A percentile compares a stretch with the other conserved stretches of the same genome.
These are phyloP conservation scores for Distichodus sexfasciatus DNA, from an alignment of 2,797 vertebrate species.

Conservation along the genomic window DNA sequence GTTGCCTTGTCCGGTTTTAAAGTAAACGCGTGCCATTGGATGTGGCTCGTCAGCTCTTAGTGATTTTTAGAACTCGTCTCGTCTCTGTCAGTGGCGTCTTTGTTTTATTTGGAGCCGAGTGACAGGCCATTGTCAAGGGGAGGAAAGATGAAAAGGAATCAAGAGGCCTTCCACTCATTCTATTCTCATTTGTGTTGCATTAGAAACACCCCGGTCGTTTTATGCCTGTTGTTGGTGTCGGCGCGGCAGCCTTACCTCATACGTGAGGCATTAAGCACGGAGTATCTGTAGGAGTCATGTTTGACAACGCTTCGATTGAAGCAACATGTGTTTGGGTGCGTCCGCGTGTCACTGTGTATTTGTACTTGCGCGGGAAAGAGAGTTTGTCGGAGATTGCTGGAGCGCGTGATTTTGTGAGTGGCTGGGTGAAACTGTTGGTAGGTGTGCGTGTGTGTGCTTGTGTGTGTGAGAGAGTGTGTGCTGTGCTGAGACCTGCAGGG, in stretches of 20 bases:
- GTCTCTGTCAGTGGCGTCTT: conserved; percentile 57
- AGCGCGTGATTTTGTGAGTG: background rate
- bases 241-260: conserved; percentile 69
- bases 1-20: conserved; percentile 64
- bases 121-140: conserved; percentile 56
- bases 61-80: conserved; percentile 53
- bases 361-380: background rate
- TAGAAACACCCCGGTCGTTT: conserved; percentile 62
- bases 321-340: conserved; percentile 54
- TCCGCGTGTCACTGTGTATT: conserved; percentile 23
- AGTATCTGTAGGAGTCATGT: conserved; percentile 41
- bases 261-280: conserved; percentile 54
- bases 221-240: conserved; percentile 60
- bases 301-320: conserved; percentile 48
- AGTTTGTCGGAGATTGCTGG: background rate
- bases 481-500: conserved; percentile 38
- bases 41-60: conserved; percentile 64
- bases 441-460: conserved; percentile 17
- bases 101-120: conserved; percentile 61
- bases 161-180: conserved; percentile 53
- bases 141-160: conserved; percentile 62
- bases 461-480: conserved; percentile 23
- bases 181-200: conserved; percentile 66
- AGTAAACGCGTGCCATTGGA: conserved; percentile 69
- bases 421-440: background rate